Conservation (phyloP, 2,888 invertebrate species). For the Machimus rusticus region DNA sequence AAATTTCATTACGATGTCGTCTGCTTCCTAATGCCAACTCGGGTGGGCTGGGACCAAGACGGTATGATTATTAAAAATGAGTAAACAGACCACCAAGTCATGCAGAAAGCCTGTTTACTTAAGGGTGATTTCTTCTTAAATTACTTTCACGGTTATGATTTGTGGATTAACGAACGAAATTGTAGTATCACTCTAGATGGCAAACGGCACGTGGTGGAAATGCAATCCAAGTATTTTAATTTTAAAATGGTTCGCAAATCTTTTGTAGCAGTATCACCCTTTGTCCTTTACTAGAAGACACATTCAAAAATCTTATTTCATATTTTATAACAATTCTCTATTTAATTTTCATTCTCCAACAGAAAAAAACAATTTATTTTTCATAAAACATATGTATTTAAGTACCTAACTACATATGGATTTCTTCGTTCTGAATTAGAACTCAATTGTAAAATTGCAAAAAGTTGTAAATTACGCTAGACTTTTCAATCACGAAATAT, state of each 20-base stretch:
- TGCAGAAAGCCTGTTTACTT: slow-evolving; percentile 10
- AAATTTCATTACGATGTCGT: not conserved
- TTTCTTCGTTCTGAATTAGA: not conserved
- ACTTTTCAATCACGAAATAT: not conserved
- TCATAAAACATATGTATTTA: not conserved
- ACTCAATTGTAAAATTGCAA: not conserved
- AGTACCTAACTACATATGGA: not conserved
- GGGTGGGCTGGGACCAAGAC: not conserved
- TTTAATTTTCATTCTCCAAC: not conserved
- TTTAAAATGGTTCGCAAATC: not conserved
- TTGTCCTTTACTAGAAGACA: not conserved
- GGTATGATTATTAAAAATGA: not conserved
- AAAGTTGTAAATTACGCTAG: not conserved
- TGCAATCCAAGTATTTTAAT: not conserved
- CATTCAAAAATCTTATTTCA: not conserved
- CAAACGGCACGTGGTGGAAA: not conserved
- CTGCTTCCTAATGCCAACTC: not conserved
- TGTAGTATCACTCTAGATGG: not conserved
- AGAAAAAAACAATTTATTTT: not conserved
- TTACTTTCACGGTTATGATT: slow-evolving; percentile 1
- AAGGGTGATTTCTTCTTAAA: not conserved
- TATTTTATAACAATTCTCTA: not conserved
- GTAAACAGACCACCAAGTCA: not conserved
- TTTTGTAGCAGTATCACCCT: not conserved
- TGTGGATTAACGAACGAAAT: not conserved